Evolutionary conservation across 2,113 vertebrate species (phyloP), one percentile per base, ranked within the genome.

Genomic region (Donacobius atricapilla): DNA sequence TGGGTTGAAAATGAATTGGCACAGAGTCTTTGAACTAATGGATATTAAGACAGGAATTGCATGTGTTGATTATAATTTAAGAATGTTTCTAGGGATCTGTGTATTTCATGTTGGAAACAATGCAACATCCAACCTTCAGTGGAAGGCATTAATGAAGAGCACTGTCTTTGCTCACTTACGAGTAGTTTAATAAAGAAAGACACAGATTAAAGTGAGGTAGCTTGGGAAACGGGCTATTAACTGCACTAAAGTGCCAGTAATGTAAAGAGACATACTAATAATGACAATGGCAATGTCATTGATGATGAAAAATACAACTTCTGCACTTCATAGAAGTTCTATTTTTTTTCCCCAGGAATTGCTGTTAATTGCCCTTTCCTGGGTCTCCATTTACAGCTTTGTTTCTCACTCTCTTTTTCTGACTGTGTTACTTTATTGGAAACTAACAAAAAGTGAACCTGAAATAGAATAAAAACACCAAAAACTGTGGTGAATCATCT

Each of bases 241-340:
- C 80, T 87, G n/a, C 83, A 77, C 75, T 95, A n/a, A 96, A 96
- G 63, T 91, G 47, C 93, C 64, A 76, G n/a, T 95, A 97, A 97
- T 96, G 50, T 75, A 70, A 54, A 35, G 60, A 96, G 96, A 96
- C 42, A 56, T 85, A 97, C 97, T 93, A 97, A 95, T 95, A 70
- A 96, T 89, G 96, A 96, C 97, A 97, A 54, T 44, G 73, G 69
- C 95, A 95, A 65, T 98, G 96, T 95, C 96, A 97, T 18, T 92
- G 71, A 45, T 96, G 66, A 83, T 94, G 82, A 96, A 90, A 97
- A 97, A 96, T 83, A 87, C 50, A 93, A 95, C 69, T 94, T 87
- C 30, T 83, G n/a, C 4, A 33, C 64, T 76, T 94, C 35, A 33
- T 33, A 44, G 6, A 47, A 76, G 70, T 57, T 75, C 6, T 48